phyloP scores from a whole-genome alignment of 1,140 invertebrate genomes.

The Cydia pomonella region DNA sequence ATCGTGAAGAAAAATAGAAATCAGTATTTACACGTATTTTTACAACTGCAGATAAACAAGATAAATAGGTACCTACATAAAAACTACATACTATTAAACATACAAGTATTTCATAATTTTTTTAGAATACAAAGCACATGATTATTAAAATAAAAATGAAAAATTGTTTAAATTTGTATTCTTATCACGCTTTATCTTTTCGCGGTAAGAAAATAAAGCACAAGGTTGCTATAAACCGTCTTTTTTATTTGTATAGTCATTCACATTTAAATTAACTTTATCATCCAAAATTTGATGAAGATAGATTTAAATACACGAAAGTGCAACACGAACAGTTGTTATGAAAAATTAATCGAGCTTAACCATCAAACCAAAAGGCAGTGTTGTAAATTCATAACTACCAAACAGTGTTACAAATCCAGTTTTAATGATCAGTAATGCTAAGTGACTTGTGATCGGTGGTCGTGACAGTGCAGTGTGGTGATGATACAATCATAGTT shows the following conservation, averaged over 20 bases:
- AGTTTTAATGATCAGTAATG: not conserved
- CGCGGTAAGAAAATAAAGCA: slow-evolving; percentile 16
- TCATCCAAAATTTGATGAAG: slow-evolving; percentile 4
- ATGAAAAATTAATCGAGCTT: not conserved
- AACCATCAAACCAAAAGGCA: not conserved
- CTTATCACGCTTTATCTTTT: slow-evolving; percentile 22
- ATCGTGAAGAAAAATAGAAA: not conserved
- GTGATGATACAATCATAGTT: slow-evolving; percentile 33
- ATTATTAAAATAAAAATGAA: not conserved
- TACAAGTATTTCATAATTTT: not conserved
- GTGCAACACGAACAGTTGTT: not conserved
- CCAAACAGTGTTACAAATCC: slow-evolving; percentile 10
- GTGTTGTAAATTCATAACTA: not conserved
- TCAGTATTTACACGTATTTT: not conserved
- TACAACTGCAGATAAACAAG: slow-evolving; percentile 23
- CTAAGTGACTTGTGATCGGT: slow-evolving; percentile 30
- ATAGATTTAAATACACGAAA: not conserved
- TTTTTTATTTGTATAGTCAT: not conserved
- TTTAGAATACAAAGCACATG: not conserved
- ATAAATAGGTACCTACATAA: not conserved
- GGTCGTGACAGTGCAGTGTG: slow-evolving; percentile 10
- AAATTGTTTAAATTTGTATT: not conserved
- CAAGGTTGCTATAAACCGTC: slow-evolving; percentile 28
- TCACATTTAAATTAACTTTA: slow-evolving; percentile 8
- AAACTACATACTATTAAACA: not conserved